These are phyloP conservation scores for Dendrocincla tyrannina DNA, from an alignment of 2,797 vertebrate genomes.

Conservation along the genomic window DNA sequence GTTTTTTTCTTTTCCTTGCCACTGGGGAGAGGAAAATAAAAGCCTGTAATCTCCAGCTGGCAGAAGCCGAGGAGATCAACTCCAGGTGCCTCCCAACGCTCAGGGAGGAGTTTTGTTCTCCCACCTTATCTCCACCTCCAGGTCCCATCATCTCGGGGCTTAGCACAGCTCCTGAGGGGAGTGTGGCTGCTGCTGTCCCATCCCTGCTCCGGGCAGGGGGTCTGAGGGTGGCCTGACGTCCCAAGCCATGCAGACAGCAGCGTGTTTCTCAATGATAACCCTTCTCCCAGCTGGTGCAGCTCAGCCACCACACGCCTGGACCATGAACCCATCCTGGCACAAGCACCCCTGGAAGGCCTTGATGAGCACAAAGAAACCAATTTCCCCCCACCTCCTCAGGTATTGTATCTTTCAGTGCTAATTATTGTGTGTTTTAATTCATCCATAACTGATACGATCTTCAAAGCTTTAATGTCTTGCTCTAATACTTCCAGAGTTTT, in stretches of 20 bases:
- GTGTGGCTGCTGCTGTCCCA: background rate
- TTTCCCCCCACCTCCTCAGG: background rate
- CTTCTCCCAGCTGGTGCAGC: accelerated
- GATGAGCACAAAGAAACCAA: background rate
- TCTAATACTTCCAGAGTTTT: background rate
- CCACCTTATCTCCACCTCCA: constrained; percentile 27
- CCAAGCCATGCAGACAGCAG: background rate
- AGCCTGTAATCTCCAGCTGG: background rate
- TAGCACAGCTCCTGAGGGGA: background rate
- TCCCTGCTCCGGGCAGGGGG: background rate
- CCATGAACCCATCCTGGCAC: background rate
- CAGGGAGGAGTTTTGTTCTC: background rate
- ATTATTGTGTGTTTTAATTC: constrained; percentile 34
- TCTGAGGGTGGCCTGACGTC: background rate
- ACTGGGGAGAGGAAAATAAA: background rate
- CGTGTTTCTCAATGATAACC: accelerated
- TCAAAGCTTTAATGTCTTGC: constrained; percentile 30
- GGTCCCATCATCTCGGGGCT: background rate
- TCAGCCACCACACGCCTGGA: accelerated
- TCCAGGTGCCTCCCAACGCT: background rate
- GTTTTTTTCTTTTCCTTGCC: background rate
- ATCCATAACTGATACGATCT: background rate
- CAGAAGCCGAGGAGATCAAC: background rate
- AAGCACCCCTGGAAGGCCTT: background rate
- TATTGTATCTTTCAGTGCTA: background rate